Base-by-base conservation (phyloP, 2,888 invertebrate genomes). In the Trachelus stipa region DNA sequence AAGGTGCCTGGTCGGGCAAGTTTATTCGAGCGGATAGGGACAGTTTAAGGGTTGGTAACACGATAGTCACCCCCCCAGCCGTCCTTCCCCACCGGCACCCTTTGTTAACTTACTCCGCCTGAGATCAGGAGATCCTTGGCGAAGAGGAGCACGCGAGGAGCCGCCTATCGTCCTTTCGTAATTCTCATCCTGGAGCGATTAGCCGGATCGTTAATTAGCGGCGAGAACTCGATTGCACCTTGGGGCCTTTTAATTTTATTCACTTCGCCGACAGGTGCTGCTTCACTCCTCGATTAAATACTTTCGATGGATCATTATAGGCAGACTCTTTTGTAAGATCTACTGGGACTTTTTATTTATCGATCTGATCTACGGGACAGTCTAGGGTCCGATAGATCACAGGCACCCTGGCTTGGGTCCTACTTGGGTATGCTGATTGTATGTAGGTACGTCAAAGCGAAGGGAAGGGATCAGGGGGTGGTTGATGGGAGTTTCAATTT, bases 191-290 rank as follows among this genome's bases (percentile, higher is more conserved):
- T 56, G 56, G 56, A 56, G 56, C 56, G 56, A 56, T 56, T 56
- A 56, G 56, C 56, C 82, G 83, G 83, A 84, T 85, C 86, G 85
- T 85, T 87, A 86, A 86, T 86, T 87, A 87, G 85, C 83, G 81
- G 77, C 74, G 34, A 74, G 78, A 69, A 73, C 34, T 74, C 77
- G 79, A 56, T 56, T 56, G 56, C 56, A 56, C 56, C 56, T 56
- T 56, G 15, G 56, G 56, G 56, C 56, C 78, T 77, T 82, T 80
- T 83, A 81, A 83, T 83, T 81, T 76, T 79, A 83, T 79, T 82
- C 79, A 81, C 82, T 83, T 81, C 79, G 77, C 69, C 77, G 77
- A 82, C 83, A 83, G 82, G 81, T 83, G 81, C 80, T 81, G 81
- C 80, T 83, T 23, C 56, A 9, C 56, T 56, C 56, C 23, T 56